Base-by-base conservation (phyloP, 2,797 vertebrate species). In the Acanthurus tractus region DNA sequence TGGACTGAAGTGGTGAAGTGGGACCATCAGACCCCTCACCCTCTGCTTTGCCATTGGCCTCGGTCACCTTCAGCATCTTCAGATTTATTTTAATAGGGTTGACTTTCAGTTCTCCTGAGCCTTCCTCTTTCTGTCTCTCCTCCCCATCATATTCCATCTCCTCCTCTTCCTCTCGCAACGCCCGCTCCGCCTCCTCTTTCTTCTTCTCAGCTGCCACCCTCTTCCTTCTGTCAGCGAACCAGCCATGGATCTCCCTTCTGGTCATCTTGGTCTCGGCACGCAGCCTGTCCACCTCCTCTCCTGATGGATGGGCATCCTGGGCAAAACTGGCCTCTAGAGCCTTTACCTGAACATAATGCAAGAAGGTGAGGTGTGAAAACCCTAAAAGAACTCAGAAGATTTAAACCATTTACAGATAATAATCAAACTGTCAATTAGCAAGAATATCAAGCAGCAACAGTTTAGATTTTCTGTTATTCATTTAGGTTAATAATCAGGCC, bases 61-160 rank as follows among this genome's bases (percentile, higher is more conserved):
- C 98, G 0, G 97, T 99, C 81, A 99, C 98, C 71, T 97, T 96
- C 66, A 99, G 95, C 94, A 98, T 99, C 90, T 98, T 99, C 72
- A 99, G 95, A 84, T 99, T 99, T 79, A 99, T 99, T 92, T 99
- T 99, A 84, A 99, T 98, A 45, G 98, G 98, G 87, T 97, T 99
- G 78, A 99, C 98, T 85, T 98, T 99, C 17, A 94, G 95, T 74
- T 96, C 96, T 40, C 85, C 92, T 0, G 87, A 88, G 12, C 56
- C 13, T 8, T 95, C 95, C 9, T 95, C 95, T 68, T 81, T 93
- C 71, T 87, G 93, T 61, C 81, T 89, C 36, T 94, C 93, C 15
- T 94, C 93, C 63, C 93, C 94, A 2, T 94, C 82, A 0, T n/a
- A 89, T 1, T 95, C 95, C 69, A 91, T 89, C 25, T 90, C 82